These are phyloP conservation scores for Heliconius cydno DNA, from an alignment of 2,888 invertebrate species.

Conservation along the genomic window DNA sequence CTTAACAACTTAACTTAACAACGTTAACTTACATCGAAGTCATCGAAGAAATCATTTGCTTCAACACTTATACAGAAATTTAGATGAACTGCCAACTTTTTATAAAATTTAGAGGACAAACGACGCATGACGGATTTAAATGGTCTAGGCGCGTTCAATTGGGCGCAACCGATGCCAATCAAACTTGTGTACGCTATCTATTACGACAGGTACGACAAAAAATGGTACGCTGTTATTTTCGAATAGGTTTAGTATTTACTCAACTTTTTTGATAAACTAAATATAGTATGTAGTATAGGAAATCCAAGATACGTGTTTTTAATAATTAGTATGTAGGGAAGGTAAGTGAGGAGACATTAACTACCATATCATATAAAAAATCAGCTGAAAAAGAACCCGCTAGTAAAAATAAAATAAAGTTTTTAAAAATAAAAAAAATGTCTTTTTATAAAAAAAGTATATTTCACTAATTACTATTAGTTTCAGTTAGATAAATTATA, in stretches of 20 bases:
- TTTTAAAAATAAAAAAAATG: too few relatives aligned
- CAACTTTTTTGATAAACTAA: too few relatives aligned
- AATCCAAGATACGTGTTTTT: background rate
- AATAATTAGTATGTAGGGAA: background rate
- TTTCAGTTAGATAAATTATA: background rate
- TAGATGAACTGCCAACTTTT: background rate
- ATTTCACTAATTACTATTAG: background rate
- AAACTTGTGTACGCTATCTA: constrained; percentile 7
- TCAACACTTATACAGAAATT: background rate
- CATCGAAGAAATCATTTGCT: background rate
- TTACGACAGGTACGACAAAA: background rate
- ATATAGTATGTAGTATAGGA: too few relatives aligned
- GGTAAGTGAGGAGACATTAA: too few relatives aligned
- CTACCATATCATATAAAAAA: too few relatives aligned
- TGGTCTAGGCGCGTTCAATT: constrained; percentile 4
- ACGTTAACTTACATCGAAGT: background rate
- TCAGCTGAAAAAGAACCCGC: too few relatives aligned
- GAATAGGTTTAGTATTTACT: background rate
- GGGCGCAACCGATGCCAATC: constrained; percentile 15
- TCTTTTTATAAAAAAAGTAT: too few relatives aligned
- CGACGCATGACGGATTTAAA: background rate
- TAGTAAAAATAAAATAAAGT: too few relatives aligned
- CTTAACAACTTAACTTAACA: too few relatives aligned
- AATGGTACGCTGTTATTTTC: background rate
- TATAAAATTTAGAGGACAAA: background rate